Evolutionary conservation across 2,113 vertebrate genomes (phyloP), one percentile per base, ranked within the genome.

Genomic region (Nematolebias whitei): DNA sequence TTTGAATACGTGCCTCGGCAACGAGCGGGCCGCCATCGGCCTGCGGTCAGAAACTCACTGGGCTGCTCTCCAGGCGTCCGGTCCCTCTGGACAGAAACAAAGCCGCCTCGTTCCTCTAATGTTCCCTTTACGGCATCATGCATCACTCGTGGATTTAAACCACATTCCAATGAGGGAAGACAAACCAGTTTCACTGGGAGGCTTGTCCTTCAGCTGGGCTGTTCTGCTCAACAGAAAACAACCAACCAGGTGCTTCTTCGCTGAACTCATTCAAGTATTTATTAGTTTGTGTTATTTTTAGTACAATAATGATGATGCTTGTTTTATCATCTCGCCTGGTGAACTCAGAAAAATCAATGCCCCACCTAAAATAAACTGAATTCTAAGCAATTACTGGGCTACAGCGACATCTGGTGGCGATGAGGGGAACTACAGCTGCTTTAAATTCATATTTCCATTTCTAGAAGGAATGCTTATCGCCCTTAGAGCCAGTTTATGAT

Each of bases 21-120:
- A 83, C 56, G 79, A 87, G 74, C 58, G 53, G 70, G 66, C 47
- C 66, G 65, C 66, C 67, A 69, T 74, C 29, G 45, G 65, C 69
- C 80, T 79, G 52, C 55, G 65, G 61, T 80, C 68, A 69, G 55
- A 64, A 65, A 56, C 69, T 74, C 18, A 10, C 62, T 63, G 59
- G 59, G 75, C 71, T 62, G 29, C 61, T 48, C 63, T 72, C 78
- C 84, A 79, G 60, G 61, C 72, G 18, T n/a, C 47, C 38, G 13
- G 18, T 16, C 51, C 43, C 18, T 13, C 52, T 38, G 22, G 35
- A 58, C 23, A 35, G 26, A 63, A 61, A 62, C 68, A 56, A 63
- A 76, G 57, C 47, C 72, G 57, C 23, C 8, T 47, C 43, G 57
- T 43, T 2, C 40, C 52, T 32, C 8, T 50, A 4, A 20, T 57